phyloP scores from a whole-genome alignment of 2,797 vertebrate genomes.

The Pseudochirops cupreus region DNA sequence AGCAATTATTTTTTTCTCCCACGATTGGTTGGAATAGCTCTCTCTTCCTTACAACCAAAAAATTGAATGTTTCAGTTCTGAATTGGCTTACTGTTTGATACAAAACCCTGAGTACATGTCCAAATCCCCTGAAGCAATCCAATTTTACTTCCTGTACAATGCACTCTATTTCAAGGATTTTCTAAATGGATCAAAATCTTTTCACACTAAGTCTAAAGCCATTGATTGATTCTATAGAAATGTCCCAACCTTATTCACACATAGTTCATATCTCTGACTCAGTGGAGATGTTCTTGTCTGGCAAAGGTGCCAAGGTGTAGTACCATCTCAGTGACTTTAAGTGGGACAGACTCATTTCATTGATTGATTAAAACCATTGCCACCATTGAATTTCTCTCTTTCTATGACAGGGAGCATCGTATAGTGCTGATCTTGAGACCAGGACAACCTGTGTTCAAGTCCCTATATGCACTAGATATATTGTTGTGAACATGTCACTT shows the following conservation, averaged over 20 bases:
- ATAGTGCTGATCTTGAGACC: background rate
- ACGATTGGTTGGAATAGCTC: background rate
- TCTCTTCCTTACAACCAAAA: background rate
- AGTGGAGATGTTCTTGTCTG: background rate
- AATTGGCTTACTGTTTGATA: background rate
- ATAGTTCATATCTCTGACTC: background rate
- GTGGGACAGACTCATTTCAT: background rate
- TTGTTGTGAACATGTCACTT: background rate
- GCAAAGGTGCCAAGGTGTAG: background rate
- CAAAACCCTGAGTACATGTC: background rate
- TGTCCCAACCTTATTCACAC: background rate
- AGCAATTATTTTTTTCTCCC: background rate
- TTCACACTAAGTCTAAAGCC: background rate
- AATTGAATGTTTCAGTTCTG: background rate
- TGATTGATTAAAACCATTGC: background rate
- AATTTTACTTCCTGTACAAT: background rate
- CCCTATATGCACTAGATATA: background rate
- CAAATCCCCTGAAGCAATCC: background rate
- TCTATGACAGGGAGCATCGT: background rate
- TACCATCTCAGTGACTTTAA: background rate
- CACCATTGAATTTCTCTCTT: background rate
- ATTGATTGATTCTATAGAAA: conserved; percentile 5
- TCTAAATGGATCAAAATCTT: background rate
- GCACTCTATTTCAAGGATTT: background rate
- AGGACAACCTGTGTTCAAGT: background rate